These are phyloP conservation scores for Coreoperca whiteheadi DNA, from an alignment of 2,113 vertebrate genomes.

Conservation along the genomic window DNA sequence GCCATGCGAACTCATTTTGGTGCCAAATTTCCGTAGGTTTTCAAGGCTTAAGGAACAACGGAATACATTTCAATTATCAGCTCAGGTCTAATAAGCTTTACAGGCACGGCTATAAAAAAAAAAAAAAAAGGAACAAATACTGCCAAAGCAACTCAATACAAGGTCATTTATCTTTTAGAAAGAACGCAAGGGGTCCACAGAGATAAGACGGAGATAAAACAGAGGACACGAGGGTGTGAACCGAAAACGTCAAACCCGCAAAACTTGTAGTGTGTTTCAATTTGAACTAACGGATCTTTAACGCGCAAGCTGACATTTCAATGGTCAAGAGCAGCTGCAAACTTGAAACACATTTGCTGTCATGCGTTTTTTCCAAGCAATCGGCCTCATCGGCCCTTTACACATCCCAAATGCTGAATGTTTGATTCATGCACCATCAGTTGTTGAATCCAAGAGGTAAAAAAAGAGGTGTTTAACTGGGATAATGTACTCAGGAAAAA, in stretches of 20 bases:
- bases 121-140: conserved; percentile 33
- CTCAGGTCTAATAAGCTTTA: conserved; percentile 22
- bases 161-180: conserved; percentile 24
- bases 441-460: too few relatives aligned
- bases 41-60: background rate
- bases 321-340: background rate
- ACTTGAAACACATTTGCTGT: background rate
- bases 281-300: background rate
- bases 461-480: too few relatives aligned
- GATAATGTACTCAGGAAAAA: background rate
- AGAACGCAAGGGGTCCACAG: conserved; percentile 19
- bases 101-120: background rate
- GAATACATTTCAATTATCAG: conserved; percentile 9
- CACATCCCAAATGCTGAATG: background rate
- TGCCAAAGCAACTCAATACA: conserved; percentile 3
- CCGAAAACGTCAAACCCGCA: background rate
- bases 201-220: conserved; percentile 14
- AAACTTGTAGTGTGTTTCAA: background rate
- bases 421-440: background rate
- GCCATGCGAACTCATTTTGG: too few relatives aligned
- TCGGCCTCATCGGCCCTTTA: background rate
- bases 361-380: too few relatives aligned
- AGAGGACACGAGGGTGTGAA: background rate
- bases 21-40: background rate
- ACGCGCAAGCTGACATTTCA: background rate